Evolutionary conservation across 1,140 invertebrate genomes (phyloP).

Genomic region (Drosophila azteca): DNA sequence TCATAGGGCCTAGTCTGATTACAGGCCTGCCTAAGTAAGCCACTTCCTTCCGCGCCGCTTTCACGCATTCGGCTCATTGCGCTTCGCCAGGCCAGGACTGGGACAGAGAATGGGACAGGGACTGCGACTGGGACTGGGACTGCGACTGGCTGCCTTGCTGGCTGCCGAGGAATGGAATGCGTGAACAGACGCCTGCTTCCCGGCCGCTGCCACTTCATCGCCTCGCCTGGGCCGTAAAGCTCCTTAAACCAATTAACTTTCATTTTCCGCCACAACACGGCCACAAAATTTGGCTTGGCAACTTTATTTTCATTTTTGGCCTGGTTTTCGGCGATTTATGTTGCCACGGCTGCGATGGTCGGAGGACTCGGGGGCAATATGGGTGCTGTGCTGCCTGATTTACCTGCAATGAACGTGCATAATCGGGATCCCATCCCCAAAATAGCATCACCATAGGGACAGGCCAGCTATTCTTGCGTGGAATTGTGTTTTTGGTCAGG

Average conservation of each 20-base stretch:
- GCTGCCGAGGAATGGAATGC: slow-evolving; percentile 12
- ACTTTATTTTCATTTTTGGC: slow-evolving; percentile 47
- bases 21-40: slow-evolving; percentile 35
- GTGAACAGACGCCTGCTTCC: not conserved
- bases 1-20: slow-evolving; percentile 36
- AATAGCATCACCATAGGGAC: not conserved
- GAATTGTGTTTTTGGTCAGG: no score
- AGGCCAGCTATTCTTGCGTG: no score
- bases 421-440: not conserved
- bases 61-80: slow-evolving; percentile 69
- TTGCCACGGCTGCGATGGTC: not conserved
- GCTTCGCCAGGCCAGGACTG: slow-evolving; percentile 22
- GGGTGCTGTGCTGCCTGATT: slow-evolving; percentile 19
- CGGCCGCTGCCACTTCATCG: slow-evolving; percentile 5
- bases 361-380: not conserved
- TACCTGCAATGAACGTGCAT: slow-evolving; percentile 8
- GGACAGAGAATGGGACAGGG: no score
- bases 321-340: slow-evolving; percentile 38
- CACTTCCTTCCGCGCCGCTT: slow-evolving; percentile 48
- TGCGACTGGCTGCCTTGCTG: slow-evolving; percentile 9
- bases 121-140: slow-evolving; percentile 31
- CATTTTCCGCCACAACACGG: slow-evolving; percentile 46
- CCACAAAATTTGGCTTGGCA: slow-evolving; percentile 42
- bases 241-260: slow-evolving; percentile 62
- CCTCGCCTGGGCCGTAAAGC: slow-evolving; percentile 32